Base-by-base conservation (phyloP, 2,888 invertebrate species). In the Drymonia ruficornis region DNA sequence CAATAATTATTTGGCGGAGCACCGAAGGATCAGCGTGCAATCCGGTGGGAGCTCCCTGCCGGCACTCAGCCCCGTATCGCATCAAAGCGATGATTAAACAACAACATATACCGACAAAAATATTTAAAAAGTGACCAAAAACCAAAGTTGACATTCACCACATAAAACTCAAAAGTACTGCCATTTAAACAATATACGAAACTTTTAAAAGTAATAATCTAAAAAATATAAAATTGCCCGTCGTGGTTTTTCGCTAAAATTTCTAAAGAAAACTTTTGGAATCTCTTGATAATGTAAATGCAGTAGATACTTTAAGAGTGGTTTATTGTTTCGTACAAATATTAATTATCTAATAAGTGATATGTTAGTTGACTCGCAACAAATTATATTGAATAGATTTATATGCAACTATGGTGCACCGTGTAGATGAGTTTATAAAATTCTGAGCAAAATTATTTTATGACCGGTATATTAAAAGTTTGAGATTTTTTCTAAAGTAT, bases 1-100 rank as follows among this genome's bases (percentile, higher is more conserved):
- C 87, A 93, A 93, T 93, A 93, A 93, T 93, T 93, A 93, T 93
- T 93, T 93, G 93, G 93, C 93, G 79, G 93, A 93, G 81, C 93
- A 93, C 84, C 90, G 93, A 81, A 89, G 93, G 84, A 93, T 93
- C 93, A 93, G 93, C 92, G 92, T 93, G 79, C 93, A 93, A 83
- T 91, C 92, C 65, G 93, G 92, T 69, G 91, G 89, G 74, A 89
- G 90, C 81, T 91, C 92, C 70, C 81, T 92, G 76, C 92, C 92
- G 62, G 92, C 92, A 52, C 90, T 92, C 87, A 91, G 92, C 84
- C 92, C 92, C 61, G 85, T 89, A 70, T 91, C 92, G 84, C 92
- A 90, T 86, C 92, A 91, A 72, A 92, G 92, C 90, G 91, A 91
- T 89, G 90, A 91, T 63, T 92, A 90, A 86, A 81, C 56, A 59